Conservation (phyloP, 2,113 vertebrate genomes). For the Hyaena hyaena region DNA sequence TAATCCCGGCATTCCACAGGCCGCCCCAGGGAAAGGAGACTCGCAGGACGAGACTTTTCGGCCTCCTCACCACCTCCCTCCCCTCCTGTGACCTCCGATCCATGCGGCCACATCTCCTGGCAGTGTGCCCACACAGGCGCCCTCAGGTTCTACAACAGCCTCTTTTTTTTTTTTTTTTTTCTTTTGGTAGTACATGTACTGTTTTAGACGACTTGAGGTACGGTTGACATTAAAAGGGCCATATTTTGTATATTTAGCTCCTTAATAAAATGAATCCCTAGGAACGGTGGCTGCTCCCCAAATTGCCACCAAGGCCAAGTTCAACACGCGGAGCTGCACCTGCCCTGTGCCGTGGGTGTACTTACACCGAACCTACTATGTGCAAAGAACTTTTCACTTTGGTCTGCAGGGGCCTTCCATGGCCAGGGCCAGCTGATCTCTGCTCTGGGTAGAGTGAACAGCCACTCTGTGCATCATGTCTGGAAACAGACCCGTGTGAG, state of each 20-base stretch:
- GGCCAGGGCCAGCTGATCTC: not conserved
- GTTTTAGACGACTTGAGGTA: not conserved
- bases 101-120: not conserved
- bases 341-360: not conserved
- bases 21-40: not conserved
- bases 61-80: not conserved
- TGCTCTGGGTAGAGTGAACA: not conserved
- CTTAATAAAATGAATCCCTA: constrained; percentile 27
- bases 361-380: not conserved
- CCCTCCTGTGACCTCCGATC: not conserved
- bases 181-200: not conserved
- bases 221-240: not conserved
- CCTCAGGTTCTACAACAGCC: not conserved
- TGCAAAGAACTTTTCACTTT: not conserved
- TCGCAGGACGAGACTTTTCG: not conserved
- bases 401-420: not conserved
- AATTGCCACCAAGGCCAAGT: not conserved
- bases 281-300: not conserved
- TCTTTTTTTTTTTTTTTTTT: not conserved
- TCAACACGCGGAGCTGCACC: not conserved
- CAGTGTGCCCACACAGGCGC: not conserved
- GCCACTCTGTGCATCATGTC: not conserved
- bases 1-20: not conserved
- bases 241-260: not conserved
- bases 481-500: not conserved